A percentile compares a stretch with the other conserved stretches of the same genome.
phyloP scores from a whole-genome alignment of 2,113 vertebrate species.

The Eretmodus cyanostictus region DNA sequence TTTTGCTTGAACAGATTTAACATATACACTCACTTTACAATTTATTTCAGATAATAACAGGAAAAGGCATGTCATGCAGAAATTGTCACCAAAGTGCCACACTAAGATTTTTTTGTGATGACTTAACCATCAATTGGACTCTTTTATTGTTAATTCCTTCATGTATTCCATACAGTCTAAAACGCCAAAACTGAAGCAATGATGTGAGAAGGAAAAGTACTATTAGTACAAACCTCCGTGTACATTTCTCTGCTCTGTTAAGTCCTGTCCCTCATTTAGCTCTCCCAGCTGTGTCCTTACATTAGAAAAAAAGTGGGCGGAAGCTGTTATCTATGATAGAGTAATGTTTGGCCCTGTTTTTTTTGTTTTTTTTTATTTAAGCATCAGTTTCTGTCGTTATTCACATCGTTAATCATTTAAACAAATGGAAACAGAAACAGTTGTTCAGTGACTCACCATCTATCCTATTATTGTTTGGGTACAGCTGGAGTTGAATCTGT shows the following conservation, averaged over 20 bases:
- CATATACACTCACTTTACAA: not conserved
- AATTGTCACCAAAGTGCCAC: not conserved
- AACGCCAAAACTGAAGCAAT: not conserved
- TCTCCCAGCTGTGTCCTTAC: not conserved
- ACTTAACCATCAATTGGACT: not conserved
- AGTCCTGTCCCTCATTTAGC: not conserved
- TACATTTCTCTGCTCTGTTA: not conserved
- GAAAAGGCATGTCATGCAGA: not conserved
- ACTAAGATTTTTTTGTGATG: not conserved
- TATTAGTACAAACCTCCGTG: not conserved
- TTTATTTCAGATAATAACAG: not conserved
- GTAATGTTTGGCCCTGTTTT: not conserved
- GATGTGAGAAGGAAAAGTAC: not conserved
- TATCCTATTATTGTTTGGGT: slow-evolving; percentile 22
- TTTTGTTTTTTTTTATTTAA: not conserved
- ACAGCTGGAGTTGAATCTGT: slow-evolving; percentile 47
- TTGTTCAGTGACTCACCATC: not conserved
- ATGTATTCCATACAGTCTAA: not conserved
- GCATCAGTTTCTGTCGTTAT: not conserved
- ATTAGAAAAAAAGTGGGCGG: not conserved
- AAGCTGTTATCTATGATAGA: not conserved
- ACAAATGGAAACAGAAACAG: not conserved
- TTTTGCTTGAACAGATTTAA: not conserved
- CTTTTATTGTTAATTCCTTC: not conserved
- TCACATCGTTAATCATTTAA: not conserved